Evolutionary conservation across 1,140 invertebrate genomes (phyloP).

Genomic region (Pseudomyrmex gracilis): DNA sequence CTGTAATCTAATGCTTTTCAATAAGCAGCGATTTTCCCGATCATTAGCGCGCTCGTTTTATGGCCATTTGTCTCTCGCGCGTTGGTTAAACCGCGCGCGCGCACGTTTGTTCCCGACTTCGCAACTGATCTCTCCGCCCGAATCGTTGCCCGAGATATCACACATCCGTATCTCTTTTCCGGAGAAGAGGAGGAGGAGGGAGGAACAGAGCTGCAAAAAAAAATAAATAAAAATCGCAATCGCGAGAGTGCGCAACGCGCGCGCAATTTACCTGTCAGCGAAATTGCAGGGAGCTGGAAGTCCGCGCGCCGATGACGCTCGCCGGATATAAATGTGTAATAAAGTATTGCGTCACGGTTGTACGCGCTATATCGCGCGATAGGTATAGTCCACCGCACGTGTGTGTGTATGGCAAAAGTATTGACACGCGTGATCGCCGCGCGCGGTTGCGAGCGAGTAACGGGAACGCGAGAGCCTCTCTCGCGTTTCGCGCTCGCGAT

Average conservation of each 20-base stretch:
- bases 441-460: constrained; percentile 32
- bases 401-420: constrained; percentile 33
- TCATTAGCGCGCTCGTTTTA: constrained; percentile 76
- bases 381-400: background rate
- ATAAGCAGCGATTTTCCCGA: constrained; percentile 79
- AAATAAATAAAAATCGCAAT: constrained; percentile 31
- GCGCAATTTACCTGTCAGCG: constrained; percentile 56
- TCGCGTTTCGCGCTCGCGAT: constrained; percentile 4
- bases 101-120: no score
- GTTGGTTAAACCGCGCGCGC: no score
- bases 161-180: background rate
- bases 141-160: background rate
- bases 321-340: constrained; percentile 56
- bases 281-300: constrained; percentile 53
- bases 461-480: constrained; percentile 21
- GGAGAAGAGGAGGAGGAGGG: no score
- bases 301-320: constrained; percentile 38
- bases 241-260: constrained; percentile 39
- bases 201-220: background rate
- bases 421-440: constrained; percentile 28
- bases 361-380: constrained; percentile 28
- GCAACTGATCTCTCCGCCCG: background rate
- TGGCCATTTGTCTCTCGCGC: constrained; percentile 54
- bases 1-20: constrained; percentile 82
- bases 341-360: constrained; percentile 50